Base-by-base conservation (phyloP, 2,797 vertebrate species). In the Caiman crocodilus region DNA sequence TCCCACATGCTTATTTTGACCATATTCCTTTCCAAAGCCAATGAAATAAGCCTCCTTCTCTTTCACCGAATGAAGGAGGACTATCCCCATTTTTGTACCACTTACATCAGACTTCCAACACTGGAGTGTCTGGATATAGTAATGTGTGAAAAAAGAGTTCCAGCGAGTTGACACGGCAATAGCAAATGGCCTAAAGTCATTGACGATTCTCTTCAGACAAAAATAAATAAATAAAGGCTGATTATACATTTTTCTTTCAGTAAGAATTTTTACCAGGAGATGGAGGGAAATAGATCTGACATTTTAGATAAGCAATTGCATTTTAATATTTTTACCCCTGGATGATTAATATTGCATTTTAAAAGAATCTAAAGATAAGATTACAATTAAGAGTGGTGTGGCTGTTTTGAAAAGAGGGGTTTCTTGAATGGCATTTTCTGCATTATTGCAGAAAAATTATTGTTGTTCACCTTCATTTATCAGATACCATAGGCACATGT, bases 141-240 rank as follows among this genome's bases (percentile, higher is more conserved):
- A 92, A 50, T 42, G 88, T 86, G 76, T 30, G 57, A 79, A 69
- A 57, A 20, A 16, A 87, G 78, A 93, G 61, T 30, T 67, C 64
- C 64, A 67, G 17, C n/a, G 42, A 85, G 91, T 93, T 95, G 85
- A 87, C 90, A 94, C 92, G 78, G 94, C 84, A 96, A 95, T 91
- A 64, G 88, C 67, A 93, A 93, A 95, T 77, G 92, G 55, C 58
- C 64, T 84, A 35, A 86, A 89, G 67, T 87, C 83, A 67, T 91
- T 87, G 25, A 61, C 28, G 25, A 26, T 59, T 26, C 50, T 77
- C 14, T 82, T 55, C 91, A 80, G 58, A 92, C 59, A 18, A 25
- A 93, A 89, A 91, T 84, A 30, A 64, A 57, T 90, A 10, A 87
- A 50, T 50, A 50, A 50, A 50, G 10, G 42, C 9, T 50, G 42